These are phyloP conservation scores for Cyrtonyx montezumae DNA, from an alignment of 2,113 vertebrate genomes.

Conservation along the genomic window DNA sequence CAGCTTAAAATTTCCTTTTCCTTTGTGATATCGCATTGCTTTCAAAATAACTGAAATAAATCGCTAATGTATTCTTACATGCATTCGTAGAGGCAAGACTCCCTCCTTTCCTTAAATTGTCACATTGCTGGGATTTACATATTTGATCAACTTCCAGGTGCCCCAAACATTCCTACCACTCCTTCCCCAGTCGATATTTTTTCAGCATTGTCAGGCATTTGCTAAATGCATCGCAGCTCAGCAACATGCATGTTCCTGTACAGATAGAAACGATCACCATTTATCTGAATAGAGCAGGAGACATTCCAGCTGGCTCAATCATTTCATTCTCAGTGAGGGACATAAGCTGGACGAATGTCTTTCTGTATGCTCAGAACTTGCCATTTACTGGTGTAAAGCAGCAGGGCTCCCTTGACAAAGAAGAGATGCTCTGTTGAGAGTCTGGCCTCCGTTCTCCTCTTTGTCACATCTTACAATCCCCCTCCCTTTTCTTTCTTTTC, in stretches of 20 bases:
- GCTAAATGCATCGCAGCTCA: accelerated
- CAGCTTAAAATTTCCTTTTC: neutral
- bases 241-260: neutral
- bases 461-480: neutral
- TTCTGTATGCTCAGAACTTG: neutral
- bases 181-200: neutral
- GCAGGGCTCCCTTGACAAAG: neutral
- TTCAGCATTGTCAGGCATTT: neutral
- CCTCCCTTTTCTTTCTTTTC: neutral
- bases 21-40: neutral
- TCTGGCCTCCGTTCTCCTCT: neutral
- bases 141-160: neutral
- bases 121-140: neutral
- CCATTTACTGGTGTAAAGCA: neutral
- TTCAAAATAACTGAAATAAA: neutral
- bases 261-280: neutral
- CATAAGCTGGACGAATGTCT: neutral
- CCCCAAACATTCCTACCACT: neutral
- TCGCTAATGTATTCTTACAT: neutral
- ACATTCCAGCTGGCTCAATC: neutral
- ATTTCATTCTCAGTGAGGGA: neutral
- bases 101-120: neutral
- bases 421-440: neutral
- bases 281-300: neutral
- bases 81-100: neutral